A percentile compares a stretch with the other conserved stretches of the same genome.
Conservation (phyloP, 2,888 invertebrate genomes). For the Platycnemis pennipes region DNA sequence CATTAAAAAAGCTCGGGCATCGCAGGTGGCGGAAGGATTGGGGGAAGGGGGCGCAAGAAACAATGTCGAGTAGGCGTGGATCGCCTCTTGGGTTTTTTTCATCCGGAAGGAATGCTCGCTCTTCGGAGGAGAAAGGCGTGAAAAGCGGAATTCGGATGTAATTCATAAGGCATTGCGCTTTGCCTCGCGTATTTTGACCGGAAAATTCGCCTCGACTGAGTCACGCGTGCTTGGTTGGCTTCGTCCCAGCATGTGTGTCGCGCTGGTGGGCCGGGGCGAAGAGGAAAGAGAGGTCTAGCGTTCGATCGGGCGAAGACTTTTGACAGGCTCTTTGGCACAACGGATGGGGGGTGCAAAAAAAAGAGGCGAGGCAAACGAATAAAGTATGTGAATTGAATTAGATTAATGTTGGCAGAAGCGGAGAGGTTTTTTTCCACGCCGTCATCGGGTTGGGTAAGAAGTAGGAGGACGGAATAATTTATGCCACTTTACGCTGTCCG, state of each 20-base stretch:
- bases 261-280: background rate
- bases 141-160: constrained; percentile 18
- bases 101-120: background rate
- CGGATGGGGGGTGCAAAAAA: background rate
- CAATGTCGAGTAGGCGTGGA: background rate
- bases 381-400: constrained; percentile 28
- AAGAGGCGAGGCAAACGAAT: background rate
- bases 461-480: background rate
- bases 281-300: background rate
- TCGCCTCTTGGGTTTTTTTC: background rate
- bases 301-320: constrained; percentile 41
- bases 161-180: background rate
- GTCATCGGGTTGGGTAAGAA: background rate
- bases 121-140: background rate
- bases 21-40: constrained; percentile 44
- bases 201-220: constrained; percentile 10
- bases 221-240: constrained; percentile 26
- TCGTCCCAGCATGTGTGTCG: background rate
- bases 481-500: background rate
- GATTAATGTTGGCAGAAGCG: constrained; percentile 34
- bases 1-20: constrained; percentile 33
- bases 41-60: background rate
- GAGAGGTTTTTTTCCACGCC: background rate
- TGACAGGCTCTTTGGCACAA: constrained; percentile 52
- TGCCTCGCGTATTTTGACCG: constrained; percentile 9